phyloP scores from a whole-genome alignment of 2,888 invertebrate genomes.

The Geotrupes spiniger region DNA sequence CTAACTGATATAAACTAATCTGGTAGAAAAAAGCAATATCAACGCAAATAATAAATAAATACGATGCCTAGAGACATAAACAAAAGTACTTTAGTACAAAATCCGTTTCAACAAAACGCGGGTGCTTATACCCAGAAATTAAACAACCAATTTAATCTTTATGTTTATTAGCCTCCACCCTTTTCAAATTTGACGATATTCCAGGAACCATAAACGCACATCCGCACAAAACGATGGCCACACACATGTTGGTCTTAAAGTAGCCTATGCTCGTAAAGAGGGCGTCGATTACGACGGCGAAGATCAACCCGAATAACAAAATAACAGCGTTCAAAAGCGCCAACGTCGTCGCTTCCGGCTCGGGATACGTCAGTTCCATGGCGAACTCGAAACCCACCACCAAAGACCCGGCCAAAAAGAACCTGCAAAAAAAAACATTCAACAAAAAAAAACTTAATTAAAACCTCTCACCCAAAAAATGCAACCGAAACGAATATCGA shows the following conservation, averaged over 20 bases:
- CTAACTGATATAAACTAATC: too few relatives aligned
- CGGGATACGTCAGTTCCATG: slow-evolving; percentile 92
- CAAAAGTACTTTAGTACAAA: too few relatives aligned
- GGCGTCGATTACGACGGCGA: slow-evolving; percentile 31
- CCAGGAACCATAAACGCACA: slow-evolving; percentile 4
- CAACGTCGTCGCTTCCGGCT: slow-evolving; percentile 91
- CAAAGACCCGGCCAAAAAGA: slow-evolving; percentile 95
- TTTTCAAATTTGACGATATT: slow-evolving; percentile 7
- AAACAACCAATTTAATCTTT: neutral
- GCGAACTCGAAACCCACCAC: slow-evolving; percentile 96
- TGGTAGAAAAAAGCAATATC: too few relatives aligned
- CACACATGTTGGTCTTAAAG: slow-evolving; percentile 26
- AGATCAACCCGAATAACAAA: slow-evolving; percentile 34
- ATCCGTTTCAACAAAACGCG: too few relatives aligned
- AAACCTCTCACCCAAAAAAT: slow-evolving; percentile 39
- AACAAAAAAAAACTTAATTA: neutral
- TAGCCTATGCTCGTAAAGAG: slow-evolving; percentile 31
- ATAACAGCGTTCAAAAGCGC: slow-evolving; percentile 83
- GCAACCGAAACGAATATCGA: slow-evolving; percentile 35
- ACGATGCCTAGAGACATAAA: too few relatives aligned
- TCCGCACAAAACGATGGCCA: slow-evolving; percentile 15
- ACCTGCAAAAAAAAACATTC: slow-evolving; percentile 57
- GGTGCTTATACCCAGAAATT: too few relatives aligned
- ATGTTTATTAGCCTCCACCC: slow-evolving; percentile 7
- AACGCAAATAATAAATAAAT: too few relatives aligned